These are phyloP conservation scores for Gymnoscopelus braueri DNA, from an alignment of 2,797 vertebrate genomes.

Conservation along the genomic window DNA sequence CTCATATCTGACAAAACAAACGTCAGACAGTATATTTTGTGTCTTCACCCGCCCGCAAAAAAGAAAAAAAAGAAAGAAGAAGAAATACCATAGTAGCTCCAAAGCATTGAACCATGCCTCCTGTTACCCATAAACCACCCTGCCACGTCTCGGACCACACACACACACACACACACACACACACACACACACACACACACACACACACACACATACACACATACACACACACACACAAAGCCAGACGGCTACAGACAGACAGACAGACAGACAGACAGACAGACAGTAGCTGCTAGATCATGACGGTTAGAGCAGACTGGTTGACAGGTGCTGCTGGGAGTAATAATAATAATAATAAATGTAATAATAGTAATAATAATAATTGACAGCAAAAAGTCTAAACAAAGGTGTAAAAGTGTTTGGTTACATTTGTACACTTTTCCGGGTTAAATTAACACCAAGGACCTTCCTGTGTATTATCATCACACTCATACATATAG, in stretches of 20 bases:
- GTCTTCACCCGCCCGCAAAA: slow-evolving; percentile 24
- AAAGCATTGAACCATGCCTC: slow-evolving; percentile 40
- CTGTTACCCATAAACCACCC: slow-evolving; percentile 53
- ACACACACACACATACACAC: too few species aligned
- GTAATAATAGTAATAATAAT: too few species aligned
- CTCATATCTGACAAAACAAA: slow-evolving; percentile 7
- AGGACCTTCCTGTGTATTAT: too few species aligned
- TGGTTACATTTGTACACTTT: too few species aligned
- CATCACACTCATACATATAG: too few species aligned
- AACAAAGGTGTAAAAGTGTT: too few species aligned
- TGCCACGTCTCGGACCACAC: slow-evolving; percentile 65
- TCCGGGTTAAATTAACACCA: too few species aligned
- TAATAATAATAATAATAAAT: too few species aligned
- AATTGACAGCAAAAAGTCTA: too few species aligned
- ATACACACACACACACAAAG: too few species aligned
- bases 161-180: slow-evolving; percentile 1
- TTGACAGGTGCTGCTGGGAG: slow-evolving; percentile 45
- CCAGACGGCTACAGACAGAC: too few species aligned
- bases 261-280: background rate
- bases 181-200: too few species aligned
- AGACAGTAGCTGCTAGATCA: slow-evolving; percentile 46
- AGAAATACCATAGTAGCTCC: slow-evolving; percentile 15
- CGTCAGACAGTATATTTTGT: slow-evolving; percentile 16
- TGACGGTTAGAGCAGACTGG: slow-evolving; percentile 2
- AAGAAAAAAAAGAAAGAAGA: background rate